Evolutionary conservation across 2,797 vertebrate genomes (phyloP), one percentile per base, ranked within the genome.

Genomic region (Aselliscus stoliczkanus): DNA sequence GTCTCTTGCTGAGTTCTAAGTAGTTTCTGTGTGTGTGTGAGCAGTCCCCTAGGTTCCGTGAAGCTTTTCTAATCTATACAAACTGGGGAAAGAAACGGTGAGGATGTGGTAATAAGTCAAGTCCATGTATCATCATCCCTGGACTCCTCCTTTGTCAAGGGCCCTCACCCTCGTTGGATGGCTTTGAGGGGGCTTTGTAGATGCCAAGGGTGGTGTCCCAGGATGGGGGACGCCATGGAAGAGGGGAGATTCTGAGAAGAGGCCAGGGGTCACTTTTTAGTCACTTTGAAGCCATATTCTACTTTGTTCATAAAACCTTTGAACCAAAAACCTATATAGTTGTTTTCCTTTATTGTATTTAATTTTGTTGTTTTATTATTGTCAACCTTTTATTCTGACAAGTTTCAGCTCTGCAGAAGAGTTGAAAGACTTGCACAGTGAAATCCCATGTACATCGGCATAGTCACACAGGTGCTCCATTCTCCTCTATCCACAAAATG

Each of bases 101-200:
- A 42, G 7, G n/a, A 4, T 25, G 14, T 17, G 17, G n/a, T 29
- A 12, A 15, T 58, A 72, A 18, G 70, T 39, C 5, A 6, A 34
- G 39, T 13, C 12, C 44, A 8, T 0, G 0, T n/a, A n/a, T n/a
- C 7, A 0, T 62, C 70, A 12, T 37, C 17, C 70, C 54, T 5
- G 73, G 81, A 13, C 65, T 37, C 23, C 21, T 39, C 27, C 21
- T 39, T n/a, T 25, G 47, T 56, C 76, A 31, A 20, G 29, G 25
- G 29, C 17, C 27, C 25, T 11, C 5, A 29, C 23, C 23, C 47
- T 56, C 0, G 0, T 1, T 21, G 42, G 31, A 47, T 23, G 37
- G 29, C 11, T 84, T 27, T 13, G 34, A 69, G 39, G 27, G 72
- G 73, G 25, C 64, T 58, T 25, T 7, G 2, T 23, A 5, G 47